Evolutionary conservation across 2,113 vertebrate genomes (phyloP).

Genomic region (Macroglossus sobrinus): DNA sequence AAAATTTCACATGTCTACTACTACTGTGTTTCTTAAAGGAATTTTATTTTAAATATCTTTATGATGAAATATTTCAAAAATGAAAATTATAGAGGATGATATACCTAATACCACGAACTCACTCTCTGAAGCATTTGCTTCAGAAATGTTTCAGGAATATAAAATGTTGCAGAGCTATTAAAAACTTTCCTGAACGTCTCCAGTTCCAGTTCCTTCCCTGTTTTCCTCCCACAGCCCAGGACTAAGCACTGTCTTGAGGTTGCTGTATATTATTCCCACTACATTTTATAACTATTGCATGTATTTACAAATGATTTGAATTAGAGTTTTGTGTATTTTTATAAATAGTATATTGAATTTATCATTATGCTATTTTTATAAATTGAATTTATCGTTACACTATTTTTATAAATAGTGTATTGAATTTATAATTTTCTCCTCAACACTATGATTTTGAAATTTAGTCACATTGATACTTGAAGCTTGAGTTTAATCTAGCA

Average conservation of each 20-base stretch:
- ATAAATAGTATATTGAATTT: background rate
- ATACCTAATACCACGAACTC: background rate
- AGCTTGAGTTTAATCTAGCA: background rate
- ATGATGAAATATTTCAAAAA: background rate
- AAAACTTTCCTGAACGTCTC: background rate
- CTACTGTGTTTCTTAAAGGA: background rate
- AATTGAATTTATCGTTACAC: background rate
- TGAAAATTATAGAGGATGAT: background rate
- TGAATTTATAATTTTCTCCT: background rate
- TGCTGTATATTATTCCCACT: background rate
- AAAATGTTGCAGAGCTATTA: background rate
- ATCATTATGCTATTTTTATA: background rate
- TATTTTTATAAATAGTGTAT: background rate
- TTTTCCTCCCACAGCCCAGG: background rate
- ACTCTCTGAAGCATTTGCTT: background rate
- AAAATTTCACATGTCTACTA: background rate
- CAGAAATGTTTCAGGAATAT: background rate
- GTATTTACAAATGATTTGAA: background rate
- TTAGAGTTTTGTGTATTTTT: background rate
- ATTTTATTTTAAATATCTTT: background rate
- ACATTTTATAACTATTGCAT: background rate
- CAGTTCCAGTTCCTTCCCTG: accelerated
- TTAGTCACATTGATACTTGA: background rate
- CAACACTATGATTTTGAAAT: background rate
- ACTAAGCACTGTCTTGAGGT: background rate